Conservation (phyloP, 2,888 invertebrate species). For the Aplocera efformata region DNA sequence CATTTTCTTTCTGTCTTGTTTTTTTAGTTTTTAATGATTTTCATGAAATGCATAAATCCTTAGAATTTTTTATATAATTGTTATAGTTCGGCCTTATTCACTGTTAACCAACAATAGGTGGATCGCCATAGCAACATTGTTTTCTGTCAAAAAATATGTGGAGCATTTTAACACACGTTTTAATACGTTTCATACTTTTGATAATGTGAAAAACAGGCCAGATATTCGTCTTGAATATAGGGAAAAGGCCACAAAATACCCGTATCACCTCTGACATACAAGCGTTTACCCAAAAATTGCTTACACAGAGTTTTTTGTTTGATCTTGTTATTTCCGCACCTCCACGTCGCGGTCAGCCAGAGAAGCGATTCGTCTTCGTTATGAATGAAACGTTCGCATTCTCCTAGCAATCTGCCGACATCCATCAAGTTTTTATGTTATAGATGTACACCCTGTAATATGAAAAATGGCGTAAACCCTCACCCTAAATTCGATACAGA, state of each 20-base stretch:
- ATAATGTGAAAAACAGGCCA: too few relatives aligned
- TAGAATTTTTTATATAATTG: too few relatives aligned
- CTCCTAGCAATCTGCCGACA: conserved; percentile 47
- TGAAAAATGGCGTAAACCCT: conserved; percentile 47
- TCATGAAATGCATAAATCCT: too few relatives aligned
- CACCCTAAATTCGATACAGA: conserved; percentile 28
- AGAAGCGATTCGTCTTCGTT: conserved; percentile 62
- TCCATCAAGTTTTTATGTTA: conserved; percentile 53
- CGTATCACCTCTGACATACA: conserved; percentile 15
- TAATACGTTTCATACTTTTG: too few relatives aligned
- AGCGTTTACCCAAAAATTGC: conserved; percentile 13
- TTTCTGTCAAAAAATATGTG: too few relatives aligned
- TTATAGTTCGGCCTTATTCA: too few relatives aligned
- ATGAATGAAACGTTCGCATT: conserved; percentile 40
- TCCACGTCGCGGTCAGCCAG: conserved; percentile 50
- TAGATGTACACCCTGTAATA: conserved; percentile 37
- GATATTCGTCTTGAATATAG: too few relatives aligned
- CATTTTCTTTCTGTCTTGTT: too few relatives aligned
- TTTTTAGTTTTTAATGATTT: too few relatives aligned
- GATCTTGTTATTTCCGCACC: conserved; percentile 33
- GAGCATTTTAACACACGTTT: too few relatives aligned
- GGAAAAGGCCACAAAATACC: background rate
- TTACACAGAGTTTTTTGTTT: conserved; percentile 22
- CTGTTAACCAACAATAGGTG: too few relatives aligned
- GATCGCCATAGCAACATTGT: too few relatives aligned